These are phyloP conservation scores for Peribatodes rhomboidaria DNA, from an alignment of 2,888 invertebrate genomes.

Conservation along the genomic window DNA sequence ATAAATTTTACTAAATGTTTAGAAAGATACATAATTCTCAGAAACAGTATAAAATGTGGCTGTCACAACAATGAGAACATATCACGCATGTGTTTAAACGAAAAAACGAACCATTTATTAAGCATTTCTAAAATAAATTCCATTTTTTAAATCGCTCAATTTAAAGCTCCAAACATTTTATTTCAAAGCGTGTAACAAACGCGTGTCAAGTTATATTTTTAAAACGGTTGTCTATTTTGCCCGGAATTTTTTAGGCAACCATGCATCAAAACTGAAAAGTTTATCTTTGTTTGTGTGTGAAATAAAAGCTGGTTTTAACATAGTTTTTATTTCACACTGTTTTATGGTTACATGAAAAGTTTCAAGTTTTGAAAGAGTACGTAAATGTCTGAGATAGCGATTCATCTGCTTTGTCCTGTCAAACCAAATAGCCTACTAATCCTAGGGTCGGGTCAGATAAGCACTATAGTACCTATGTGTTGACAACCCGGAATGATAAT, in stretches of 20 bases:
- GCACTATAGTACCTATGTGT: constrained; percentile 17
- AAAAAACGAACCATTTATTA: neutral
- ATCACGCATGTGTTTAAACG: neutral
- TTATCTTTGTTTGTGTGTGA: constrained; percentile 27
- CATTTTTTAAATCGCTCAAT: constrained; percentile 1
- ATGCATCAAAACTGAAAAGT: constrained; percentile 48
- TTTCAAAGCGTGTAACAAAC: constrained; percentile 19
- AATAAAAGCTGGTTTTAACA: constrained; percentile 20
- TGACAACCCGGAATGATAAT: constrained; percentile 39
- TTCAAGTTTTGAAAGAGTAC: too few relatives aligned
- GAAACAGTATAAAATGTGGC: too few relatives aligned
- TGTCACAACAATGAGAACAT: too few relatives aligned
- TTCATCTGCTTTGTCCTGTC: neutral
- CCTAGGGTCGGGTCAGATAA: constrained; percentile 21
- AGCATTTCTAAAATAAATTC: neutral
- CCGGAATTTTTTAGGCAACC: constrained; percentile 39
- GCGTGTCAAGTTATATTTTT: constrained; percentile 35
- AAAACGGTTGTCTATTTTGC: constrained; percentile 43
- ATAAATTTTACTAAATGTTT: too few relatives aligned
- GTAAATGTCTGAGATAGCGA: neutral
- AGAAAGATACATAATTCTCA: too few relatives aligned
- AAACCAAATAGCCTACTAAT: constrained; percentile 3
- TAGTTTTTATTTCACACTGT: constrained; percentile 3
- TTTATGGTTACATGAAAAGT: neutral
- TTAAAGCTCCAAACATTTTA: constrained; percentile 28